Base-by-base conservation (phyloP, 2,797 vertebrate genomes). In the Moxostoma hubbsi region DNA sequence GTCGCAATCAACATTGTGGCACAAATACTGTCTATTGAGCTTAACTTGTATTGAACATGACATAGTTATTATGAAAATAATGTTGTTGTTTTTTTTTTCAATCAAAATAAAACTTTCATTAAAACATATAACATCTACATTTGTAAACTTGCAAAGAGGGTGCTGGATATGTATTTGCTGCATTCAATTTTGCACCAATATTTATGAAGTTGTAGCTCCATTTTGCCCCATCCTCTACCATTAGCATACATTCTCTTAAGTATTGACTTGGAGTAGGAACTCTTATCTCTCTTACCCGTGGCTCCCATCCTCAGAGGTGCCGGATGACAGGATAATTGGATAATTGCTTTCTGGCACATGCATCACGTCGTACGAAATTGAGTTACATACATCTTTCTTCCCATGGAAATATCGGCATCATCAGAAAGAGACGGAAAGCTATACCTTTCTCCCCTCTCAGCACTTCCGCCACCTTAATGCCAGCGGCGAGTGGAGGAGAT, bases 291-390 rank as follows among this genome's bases (percentile, higher is more conserved):
- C 85, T 87, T 72, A 84, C 73, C 69, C 75, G 82, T 76, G 86
- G 83, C 83, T 88, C 75, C 85, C 88, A 82, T 91, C 87, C 86
- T 92, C 87, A 54, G 83, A 89, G 89, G 89, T 90, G 85, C 89
- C 88, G 88, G 90, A 90, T 94, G 93, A 93, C 92, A 91, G 87
- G 84, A 87, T 93, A 94, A 93, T 93, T 91, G 90, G 86, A 88
- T 93, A 91, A 94, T 93, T 92, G 88, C 88, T 87, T 92, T 92
- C 88, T 92, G 90, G 90, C 91, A 86, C 90, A 93, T 93, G 86
- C 90, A 91, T 92, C 89, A 89, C 89, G 85, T 87, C 88, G 73
- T 89, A 87, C 65, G 18, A 91, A 93, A 92, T 92, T 89, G 81
- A 87, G 89, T 92, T 94, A 89, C 88, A 89, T 88, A 86, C 83